These are phyloP conservation scores for Eueides isabella DNA, from an alignment of 1,140 invertebrate species.

Conservation along the genomic window DNA sequence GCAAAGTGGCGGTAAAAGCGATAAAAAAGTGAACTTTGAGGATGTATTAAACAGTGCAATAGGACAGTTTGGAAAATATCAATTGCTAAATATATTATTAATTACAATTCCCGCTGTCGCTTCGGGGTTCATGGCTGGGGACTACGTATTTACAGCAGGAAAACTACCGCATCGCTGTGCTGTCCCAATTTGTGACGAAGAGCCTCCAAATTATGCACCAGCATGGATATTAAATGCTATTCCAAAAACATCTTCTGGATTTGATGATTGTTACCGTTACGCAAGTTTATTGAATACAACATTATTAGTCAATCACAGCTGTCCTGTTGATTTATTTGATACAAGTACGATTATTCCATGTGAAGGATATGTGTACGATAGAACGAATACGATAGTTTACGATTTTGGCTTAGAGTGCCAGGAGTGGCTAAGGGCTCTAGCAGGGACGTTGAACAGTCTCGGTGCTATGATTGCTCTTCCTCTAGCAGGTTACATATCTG, in stretches of 20 bases:
- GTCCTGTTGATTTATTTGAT: slow-evolving; percentile 58
- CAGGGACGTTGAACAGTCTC: slow-evolving; percentile 68
- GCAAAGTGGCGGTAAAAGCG: slow-evolving; percentile 42
- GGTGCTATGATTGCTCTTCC: slow-evolving; percentile 66
- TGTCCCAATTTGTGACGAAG: slow-evolving; percentile 64
- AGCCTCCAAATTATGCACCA: slow-evolving; percentile 55
- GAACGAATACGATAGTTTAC: slow-evolving; percentile 68
- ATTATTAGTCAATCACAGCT: slow-evolving; percentile 43
- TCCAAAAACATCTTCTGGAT: slow-evolving; percentile 54
- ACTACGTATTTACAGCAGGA: slow-evolving; percentile 70
- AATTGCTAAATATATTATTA: slow-evolving; percentile 61
- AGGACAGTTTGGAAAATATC: slow-evolving; percentile 68
- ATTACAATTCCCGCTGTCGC: slow-evolving; percentile 53
- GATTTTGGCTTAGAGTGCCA: slow-evolving; percentile 70
- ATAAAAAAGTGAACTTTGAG: slow-evolving; percentile 56
- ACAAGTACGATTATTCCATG: slow-evolving; percentile 58
- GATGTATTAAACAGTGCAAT: slow-evolving; percentile 60
- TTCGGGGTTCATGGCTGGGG: slow-evolving; percentile 66
- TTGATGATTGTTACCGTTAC: slow-evolving; percentile 64
- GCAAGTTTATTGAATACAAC: slow-evolving; percentile 45
- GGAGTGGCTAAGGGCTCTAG: slow-evolving; percentile 67
- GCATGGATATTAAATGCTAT: slow-evolving; percentile 67
- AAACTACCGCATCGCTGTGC: slow-evolving; percentile 61
- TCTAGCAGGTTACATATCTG: slow-evolving; percentile 68
- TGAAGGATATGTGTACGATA: slow-evolving; percentile 61